Base-by-base conservation (phyloP, 2,888 invertebrate genomes). In the Glyphotaelius pellucidus region DNA sequence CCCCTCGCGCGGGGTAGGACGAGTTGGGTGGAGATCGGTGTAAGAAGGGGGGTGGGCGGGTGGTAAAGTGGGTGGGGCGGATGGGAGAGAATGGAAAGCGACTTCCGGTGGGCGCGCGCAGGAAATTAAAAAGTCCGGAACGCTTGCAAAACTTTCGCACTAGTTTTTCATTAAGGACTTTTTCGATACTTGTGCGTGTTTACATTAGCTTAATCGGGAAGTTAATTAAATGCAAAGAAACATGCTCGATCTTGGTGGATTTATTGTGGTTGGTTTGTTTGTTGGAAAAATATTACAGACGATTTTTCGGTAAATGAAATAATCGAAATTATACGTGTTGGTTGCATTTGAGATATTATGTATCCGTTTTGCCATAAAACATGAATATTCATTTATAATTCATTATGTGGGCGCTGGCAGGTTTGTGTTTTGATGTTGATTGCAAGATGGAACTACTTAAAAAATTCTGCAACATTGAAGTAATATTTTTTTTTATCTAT, bases 91-190 rank as follows among this genome's bases (percentile, higher is more conserved):
- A 87, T 90, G 86, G 92, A 80, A 92, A 92, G 90, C 92, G 80
- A 84, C 90, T 93, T 93, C 93, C 93, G 92, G 91, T 90, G 80
- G 93, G 91, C 80, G 90, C 93, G 92, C 90, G 93, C 93, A 93
- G 93, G 93, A 93, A 93, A 93, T 93, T 93, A 93, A 93, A 89
- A 93, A 93, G 89, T 93, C 93, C 93, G 93, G 93, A 92, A 93
- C 91, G 92, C 87, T 86, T 80, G 92, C 84, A 86, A 91, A 93
- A 93, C 90, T 93, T 93, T 93, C 91, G 90, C 92, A 93, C 92
- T 93, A 93, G 92, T 93, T 93, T 93, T 93, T 93, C 93, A 93
- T 92, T 92, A 92, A 92, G 88, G 88, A 88, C 32, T 52, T 79
- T 79, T 91, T 86, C 47, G 86, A 31, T 86, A 42, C 86, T 38